Base-by-base conservation (phyloP, 2,113 vertebrate species). In the Fukomys damarensis region DNA sequence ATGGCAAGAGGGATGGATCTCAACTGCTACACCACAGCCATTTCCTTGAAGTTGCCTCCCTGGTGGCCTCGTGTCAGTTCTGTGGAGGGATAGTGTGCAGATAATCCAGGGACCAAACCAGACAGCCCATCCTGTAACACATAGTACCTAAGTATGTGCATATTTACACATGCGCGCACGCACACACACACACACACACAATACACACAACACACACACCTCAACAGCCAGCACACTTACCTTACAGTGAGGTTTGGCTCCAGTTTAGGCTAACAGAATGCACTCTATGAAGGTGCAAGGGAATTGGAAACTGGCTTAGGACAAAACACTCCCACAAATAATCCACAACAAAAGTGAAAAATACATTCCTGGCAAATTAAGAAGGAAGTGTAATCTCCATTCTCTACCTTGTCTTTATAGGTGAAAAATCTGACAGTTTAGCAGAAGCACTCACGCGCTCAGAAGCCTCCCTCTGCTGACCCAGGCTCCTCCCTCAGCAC, bases 161-260 rank as follows among this genome's bases (percentile, higher is more conserved):
- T 72, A 65, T 74, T 74, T 76, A 46, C 28, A 52, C 26, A 41
- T 10, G 68, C 49, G 46, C 72, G 26, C 68, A 13, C 38, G 28
- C 54, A 77, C 30, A n/a, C n/a, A n/a, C n/a, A n/a, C n/a, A n/a
- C n/a, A n/a, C n/a, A n/a, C n/a, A n/a, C n/a, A n/a, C n/a, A n/a
- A n/a, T n/a, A n/a, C n/a, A n/a, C n/a, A n/a, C n/a, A n/a, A 79
- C 70, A 77, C 38, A 46, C 20, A 58, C 7, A 49, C n/a, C 28
- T 88, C 46, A 24, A 52, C 13, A 77, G 22, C 35, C 2, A 70
- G 58, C 58, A 70, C 59, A 61, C 59, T 86, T 72, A 90, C 72
- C 96, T 96, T 93, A 94, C 93, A 81, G 63, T 63, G 74, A 66
- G n/a, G 38, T 85, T 43, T 38, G 54, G 41, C 43, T 93, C 52